These are phyloP conservation scores for Brachypteracias leptosomus DNA, from an alignment of 2,113 vertebrate species.

Conservation along the genomic window DNA sequence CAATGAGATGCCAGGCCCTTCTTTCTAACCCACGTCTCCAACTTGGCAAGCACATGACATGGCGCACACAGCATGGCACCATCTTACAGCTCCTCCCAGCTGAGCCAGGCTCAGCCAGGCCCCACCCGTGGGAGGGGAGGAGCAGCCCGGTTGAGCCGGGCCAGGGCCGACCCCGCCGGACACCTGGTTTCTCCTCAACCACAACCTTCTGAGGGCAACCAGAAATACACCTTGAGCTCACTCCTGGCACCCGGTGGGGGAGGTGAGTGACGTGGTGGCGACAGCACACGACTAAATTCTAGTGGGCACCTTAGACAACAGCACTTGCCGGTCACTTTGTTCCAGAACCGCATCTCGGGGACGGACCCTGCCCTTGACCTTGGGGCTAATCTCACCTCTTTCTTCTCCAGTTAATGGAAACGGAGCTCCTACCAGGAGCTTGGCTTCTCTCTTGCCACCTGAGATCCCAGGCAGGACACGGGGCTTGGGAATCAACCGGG, in stretches of 20 bases:
- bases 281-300: conserved; percentile 55
- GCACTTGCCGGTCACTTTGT: conserved; percentile 57
- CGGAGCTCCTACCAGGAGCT: background rate
- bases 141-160: conserved; percentile 8
- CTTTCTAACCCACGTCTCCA: conserved; percentile 73
- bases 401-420: conserved; percentile 34
- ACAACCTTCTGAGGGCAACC: background rate
- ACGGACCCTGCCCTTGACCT: background rate
- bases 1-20: conserved; percentile 66
- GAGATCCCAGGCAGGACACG: background rate
- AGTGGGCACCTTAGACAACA: conserved; percentile 60
- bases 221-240: conserved; percentile 65
- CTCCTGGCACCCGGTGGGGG: conserved; percentile 65
- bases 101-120: conserved; percentile 33
- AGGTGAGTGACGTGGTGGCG: conserved; percentile 23
- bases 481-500: background rate
- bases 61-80: conserved; percentile 73
- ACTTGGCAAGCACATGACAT: conserved; percentile 68
- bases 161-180: conserved; percentile 3
- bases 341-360: background rate
- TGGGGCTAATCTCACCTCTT: conserved; percentile 51
- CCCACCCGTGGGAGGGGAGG: background rate
- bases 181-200: conserved; percentile 26
- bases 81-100: conserved; percentile 44
- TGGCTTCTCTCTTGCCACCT: background rate